A percentile compares a stretch with the other conserved stretches of the same genome.
Conservation (phyloP, 2,113 vertebrate species). For the Acinonyx jubatus region DNA sequence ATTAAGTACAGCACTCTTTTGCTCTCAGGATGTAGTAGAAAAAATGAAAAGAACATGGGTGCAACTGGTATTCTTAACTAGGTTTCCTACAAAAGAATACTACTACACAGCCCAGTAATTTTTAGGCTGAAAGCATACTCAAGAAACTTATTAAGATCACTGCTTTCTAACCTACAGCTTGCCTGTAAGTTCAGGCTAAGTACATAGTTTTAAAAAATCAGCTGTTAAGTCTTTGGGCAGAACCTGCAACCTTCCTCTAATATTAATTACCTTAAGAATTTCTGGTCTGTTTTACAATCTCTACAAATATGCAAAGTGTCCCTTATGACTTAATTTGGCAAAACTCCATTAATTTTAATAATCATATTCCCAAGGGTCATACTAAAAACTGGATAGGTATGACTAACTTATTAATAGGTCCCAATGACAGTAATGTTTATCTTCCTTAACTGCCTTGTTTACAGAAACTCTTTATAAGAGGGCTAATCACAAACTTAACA, state of each 20-base stretch:
- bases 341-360: slow-evolving; percentile 39
- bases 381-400: background rate
- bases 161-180: background rate
- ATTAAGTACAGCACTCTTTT: background rate
- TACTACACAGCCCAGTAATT: background rate
- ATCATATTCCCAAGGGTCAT: background rate
- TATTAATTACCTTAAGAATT: background rate
- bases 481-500: background rate
- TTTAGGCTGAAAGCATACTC: background rate
- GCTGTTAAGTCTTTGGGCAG: background rate
- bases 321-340: background rate
- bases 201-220: background rate
- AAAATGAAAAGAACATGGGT: background rate
- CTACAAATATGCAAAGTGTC: background rate
- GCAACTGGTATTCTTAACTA: background rate
- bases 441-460: slow-evolving; percentile 1
- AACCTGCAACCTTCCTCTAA: background rate
- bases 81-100: background rate
- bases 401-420: background rate
- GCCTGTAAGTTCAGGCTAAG: background rate
- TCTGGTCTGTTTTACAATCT: slow-evolving; percentile 15
- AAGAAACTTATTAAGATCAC: background rate
- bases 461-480: background rate
- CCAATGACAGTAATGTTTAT: background rate
- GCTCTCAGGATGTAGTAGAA: background rate